Conservation (phyloP, 2,797 vertebrate species). For the Silurus aristotelis region DNA sequence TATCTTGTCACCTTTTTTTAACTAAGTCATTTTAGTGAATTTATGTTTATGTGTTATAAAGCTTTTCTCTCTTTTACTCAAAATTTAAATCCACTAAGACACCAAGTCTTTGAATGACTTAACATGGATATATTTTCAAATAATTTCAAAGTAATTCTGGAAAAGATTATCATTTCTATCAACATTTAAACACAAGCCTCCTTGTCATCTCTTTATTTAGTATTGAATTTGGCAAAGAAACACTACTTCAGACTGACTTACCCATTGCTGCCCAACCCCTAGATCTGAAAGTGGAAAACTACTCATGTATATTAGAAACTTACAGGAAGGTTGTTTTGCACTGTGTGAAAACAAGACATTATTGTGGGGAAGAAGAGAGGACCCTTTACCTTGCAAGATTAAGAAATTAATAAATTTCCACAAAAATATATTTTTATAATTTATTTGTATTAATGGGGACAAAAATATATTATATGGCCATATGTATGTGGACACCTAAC, state of each 20-base stretch:
- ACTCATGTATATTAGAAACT: background rate
- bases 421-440: too few relatives aligned
- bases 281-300: conserved; percentile 5
- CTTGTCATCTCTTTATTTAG: background rate
- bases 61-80: background rate
- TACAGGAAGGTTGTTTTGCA: background rate
- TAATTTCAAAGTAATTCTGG: background rate
- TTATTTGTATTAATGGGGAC: too few relatives aligned
- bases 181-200: background rate
- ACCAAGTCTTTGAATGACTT: too few relatives aligned
- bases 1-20: too few relatives aligned
- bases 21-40: too few relatives aligned
- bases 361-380: background rate
- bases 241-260: background rate
- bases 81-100: background rate
- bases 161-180: background rate
- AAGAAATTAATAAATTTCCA: too few relatives aligned
- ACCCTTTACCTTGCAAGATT: too few relatives aligned
- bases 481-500: too few relatives aligned
- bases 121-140: background rate
- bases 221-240: background rate
- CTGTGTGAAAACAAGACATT: background rate
- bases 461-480: too few relatives aligned
- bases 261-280: background rate
- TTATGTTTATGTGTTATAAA: background rate